Conservation (phyloP, 2,113 vertebrate genomes). For the Pseudorectes ferrugineus region DNA sequence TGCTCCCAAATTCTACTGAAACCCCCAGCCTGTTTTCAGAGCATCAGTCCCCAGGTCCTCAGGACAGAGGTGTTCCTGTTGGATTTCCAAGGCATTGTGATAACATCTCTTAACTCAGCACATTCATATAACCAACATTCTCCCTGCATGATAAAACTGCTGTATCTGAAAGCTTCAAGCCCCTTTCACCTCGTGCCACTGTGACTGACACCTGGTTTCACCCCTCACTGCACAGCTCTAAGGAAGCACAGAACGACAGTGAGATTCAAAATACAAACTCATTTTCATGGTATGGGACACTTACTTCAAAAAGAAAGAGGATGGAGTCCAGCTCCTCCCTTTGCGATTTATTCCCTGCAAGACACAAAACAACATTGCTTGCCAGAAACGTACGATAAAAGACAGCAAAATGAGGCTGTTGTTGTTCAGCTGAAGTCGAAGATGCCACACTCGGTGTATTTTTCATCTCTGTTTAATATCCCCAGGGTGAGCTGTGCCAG, state of each 20-base stretch:
- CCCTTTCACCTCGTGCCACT: not conserved
- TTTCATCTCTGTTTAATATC: not conserved
- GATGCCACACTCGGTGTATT: not conserved
- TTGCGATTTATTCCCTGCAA: slow-evolving; percentile 97
- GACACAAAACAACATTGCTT: slow-evolving; percentile 6
- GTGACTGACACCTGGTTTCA: not conserved
- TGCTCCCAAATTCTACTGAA: not conserved
- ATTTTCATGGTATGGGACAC: slow-evolving; percentile 14
- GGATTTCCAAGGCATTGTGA: not conserved
- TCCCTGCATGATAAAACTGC: not conserved
- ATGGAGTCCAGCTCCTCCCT: slow-evolving; percentile 99
- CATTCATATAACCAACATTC: not conserved
- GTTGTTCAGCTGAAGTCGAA: not conserved
- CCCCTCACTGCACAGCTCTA: not conserved
- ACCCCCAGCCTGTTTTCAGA: not conserved
- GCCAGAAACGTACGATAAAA: accelerated
- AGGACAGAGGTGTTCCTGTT: not conserved
- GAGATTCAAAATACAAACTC: not conserved
- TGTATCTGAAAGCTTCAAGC: not conserved
- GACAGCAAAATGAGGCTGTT: accelerated
- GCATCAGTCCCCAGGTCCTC: not conserved
- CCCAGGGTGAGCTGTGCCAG: not conserved
- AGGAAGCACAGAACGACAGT: not conserved
- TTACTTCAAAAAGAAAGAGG: slow-evolving; percentile 99
- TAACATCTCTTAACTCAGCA: not conserved